Evolutionary conservation across 1,140 invertebrate species (phyloP), one percentile per base, ranked within the genome.

Genomic region (Himalopsyche phryganea): DNA sequence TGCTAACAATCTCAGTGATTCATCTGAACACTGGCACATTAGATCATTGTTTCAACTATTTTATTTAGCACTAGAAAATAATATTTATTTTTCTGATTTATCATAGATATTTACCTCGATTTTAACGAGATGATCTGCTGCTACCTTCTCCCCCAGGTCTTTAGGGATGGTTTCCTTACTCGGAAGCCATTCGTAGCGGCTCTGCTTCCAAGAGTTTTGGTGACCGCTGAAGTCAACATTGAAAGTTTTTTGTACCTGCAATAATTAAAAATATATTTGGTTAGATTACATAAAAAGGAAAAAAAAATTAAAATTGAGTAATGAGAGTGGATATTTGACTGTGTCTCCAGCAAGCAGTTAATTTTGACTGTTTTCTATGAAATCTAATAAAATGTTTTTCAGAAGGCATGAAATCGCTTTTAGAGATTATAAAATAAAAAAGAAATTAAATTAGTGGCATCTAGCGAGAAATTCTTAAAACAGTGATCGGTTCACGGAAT

Each of bases 171-270:
- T 60, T 6, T 68, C 52, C 11, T 42, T 46, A 2, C 61, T 66
- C 1, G 81, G 79, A 15, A 85, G 71, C 81, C 81, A 85, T 55
- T 77, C 71, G 61, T 81, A 83, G 45, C 71, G 73, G 28, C 67
- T 65, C 47, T 72, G 63, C 42, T 74, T 77, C 74, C 78, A 83
- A 46, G 67, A 66, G 2, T 74, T 65, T 38, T 80, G 72, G 35
- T 77, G 60, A 53, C 76, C 66, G 9, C 66, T 46, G 47, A 76
- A 74, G 60, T 77, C 73, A 13, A 67, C 69, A 46, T 77, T 77
- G 72, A 82, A 83, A 3, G 72, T 80, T 55, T 72, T 66, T 59
- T 71, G 70, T 47, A 77, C 75, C 82, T 85, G 77, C 5, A 77
- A 72, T 71, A 67, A 63, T 66, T 65, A 67, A 60, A 67, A 68